Evolutionary conservation across 2,113 vertebrate species (phyloP).

Genomic region (Mesoclemmys tuberculata): DNA sequence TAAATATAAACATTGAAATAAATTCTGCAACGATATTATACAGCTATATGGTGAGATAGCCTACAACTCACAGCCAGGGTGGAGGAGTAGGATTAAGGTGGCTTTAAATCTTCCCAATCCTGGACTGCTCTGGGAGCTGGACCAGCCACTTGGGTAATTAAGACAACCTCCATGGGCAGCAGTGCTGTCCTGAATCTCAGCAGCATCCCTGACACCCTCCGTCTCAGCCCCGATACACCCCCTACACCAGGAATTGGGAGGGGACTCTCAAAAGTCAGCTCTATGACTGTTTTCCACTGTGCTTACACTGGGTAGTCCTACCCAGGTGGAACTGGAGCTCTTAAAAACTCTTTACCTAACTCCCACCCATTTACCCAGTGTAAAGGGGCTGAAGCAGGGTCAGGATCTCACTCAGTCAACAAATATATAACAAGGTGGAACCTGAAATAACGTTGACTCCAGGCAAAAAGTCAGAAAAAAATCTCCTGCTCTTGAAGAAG

Average conservation of each 20-base stretch:
- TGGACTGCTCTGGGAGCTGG: not conserved
- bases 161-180: rapidly evolving
- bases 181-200: rapidly evolving
- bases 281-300: not conserved
- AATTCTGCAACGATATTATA: not conserved
- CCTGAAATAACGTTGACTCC: not conserved
- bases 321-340: not conserved
- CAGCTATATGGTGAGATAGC: rapidly evolving
- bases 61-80: not conserved
- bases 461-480: not conserved
- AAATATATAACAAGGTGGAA: not conserved
- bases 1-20: rapidly evolving
- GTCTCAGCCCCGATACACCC: not conserved
- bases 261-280: not conserved
- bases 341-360: rapidly evolving
- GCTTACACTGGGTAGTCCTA: not conserved
- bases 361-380: rapidly evolving
- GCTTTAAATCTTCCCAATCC: rapidly evolving
- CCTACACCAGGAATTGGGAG: rapidly evolving
- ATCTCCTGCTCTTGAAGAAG: not conserved
- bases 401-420: not conserved
- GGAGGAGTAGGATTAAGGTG: not conserved
- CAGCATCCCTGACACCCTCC: rapidly evolving
- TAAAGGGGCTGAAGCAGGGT: rapidly evolving
- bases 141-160: not conserved